Evolutionary conservation across 37 sponge, comb jelly and placozoan genomes (phyloP), one percentile per base, ranked within the genome.

Genomic region (Halisarca cf. caerulea): DNA sequence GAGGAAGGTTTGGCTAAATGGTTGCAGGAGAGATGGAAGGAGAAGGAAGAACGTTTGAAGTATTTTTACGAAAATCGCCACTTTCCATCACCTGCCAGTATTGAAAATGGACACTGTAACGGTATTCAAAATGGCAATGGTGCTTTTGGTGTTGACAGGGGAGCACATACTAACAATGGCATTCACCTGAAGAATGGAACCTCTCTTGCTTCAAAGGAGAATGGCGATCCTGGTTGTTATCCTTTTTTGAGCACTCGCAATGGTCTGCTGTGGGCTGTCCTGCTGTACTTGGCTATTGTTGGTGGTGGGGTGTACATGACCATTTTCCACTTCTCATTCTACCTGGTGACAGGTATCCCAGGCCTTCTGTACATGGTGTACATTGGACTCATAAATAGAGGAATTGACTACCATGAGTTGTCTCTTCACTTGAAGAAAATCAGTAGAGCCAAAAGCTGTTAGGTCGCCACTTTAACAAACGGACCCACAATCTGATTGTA

Each of bases 31-130:
- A 20, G 85, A 25, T 92, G 93, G 96, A 72, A 34, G 42, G 86
- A 89, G 82, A 95, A 92, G 64, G 96, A 95, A 71, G 89, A 89
- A 80, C 41, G 88, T 3, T 80, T 95, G 58, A 80, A 69, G 32
- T 58, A 75, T 17, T 95, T 89, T 80, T 95, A 95, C 55, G 58
- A 73, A 2, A 62, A 93, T 74, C 45, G 78, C 2, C 38, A 80
- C 17, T 93, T 93, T 80, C 44, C n/a, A 42, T n/a, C n/a, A n/a
- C n/a, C n/a, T n/a, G 51, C 51, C 11, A 47, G 51, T 47, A 47
- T 47, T 47, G 51, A 11, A 47, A 47, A 47, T 47, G 51, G 51
- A 47, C 6, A 47, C 51, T 14, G 51, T 11, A 11, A 11, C 11
- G 9, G 11, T 47, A 11, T 47, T 47, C 9, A 6, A 47, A 47